Evolutionary conservation across 2,888 invertebrate genomes (phyloP).

Genomic region (Drosophila atroscutellata): DNA sequence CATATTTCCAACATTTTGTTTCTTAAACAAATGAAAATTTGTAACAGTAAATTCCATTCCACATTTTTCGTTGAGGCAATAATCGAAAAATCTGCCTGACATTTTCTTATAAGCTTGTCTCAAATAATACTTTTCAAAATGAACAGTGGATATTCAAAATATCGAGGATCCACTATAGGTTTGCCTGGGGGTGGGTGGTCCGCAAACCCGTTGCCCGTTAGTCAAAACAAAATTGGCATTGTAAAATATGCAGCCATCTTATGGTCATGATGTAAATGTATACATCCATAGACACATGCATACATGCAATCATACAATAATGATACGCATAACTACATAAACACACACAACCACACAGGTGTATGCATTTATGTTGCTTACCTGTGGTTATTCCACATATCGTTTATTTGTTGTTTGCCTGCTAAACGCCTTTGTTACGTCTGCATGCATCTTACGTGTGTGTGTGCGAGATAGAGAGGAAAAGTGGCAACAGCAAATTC

Average conservation of each 20-base stretch:
- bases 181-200: constrained; percentile 25
- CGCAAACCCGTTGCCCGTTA: constrained; percentile 8
- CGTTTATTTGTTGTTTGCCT: constrained; percentile 47
- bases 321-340: neutral
- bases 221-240: constrained; percentile 31
- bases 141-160: no score
- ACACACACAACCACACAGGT: neutral
- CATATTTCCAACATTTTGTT: neutral
- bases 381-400: constrained; percentile 31
- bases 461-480: constrained; percentile 8
- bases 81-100: neutral
- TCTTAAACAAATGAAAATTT: neutral
- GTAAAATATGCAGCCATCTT: constrained; percentile 4
- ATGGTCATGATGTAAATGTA: constrained; percentile 4
- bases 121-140: neutral
- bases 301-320: neutral
- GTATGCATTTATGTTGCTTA: constrained; percentile 9
- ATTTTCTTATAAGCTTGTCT: neutral
- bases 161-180: neutral
- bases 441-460: constrained; percentile 46
- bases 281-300: neutral
- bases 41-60: neutral
- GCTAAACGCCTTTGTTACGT: constrained; percentile 58
- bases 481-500: constrained; percentile 18
- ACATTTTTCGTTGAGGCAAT: neutral